These are phyloP conservation scores for Scolanthus callimorphus DNA, from an alignment of 92 coral and sea anemone genomes.

Conservation along the genomic window DNA sequence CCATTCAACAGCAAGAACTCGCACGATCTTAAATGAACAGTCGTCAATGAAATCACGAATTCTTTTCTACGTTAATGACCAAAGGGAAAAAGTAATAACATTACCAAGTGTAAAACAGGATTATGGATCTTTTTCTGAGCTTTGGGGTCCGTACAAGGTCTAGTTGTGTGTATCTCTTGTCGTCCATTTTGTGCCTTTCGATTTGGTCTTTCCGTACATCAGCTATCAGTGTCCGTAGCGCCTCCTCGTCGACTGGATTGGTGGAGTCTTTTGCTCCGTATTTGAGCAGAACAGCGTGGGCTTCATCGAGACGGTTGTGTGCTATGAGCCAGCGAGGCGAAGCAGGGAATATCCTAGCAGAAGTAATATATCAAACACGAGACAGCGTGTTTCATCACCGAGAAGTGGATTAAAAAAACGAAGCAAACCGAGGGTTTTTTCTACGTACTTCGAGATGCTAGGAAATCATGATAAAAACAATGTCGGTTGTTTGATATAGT, in stretches of 20 bases:
- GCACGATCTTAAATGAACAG: too few species aligned
- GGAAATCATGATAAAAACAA: too few species aligned
- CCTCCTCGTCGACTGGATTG: constrained; percentile 26
- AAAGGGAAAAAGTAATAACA: too few species aligned
- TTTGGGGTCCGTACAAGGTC: constrained; percentile 49
- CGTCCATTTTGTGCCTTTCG: constrained; percentile 9
- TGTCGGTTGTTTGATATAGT: too few species aligned
- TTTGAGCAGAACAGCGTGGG: constrained; percentile 29
- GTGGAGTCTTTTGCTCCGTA: constrained; percentile 31
- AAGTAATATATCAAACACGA: too few species aligned
- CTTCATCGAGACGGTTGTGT: constrained; percentile 50
- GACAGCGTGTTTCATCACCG: too few species aligned
- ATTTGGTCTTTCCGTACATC: constrained; percentile 37
- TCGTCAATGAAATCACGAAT: too few species aligned
- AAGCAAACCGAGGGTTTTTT: too few species aligned
- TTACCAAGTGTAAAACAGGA: constrained; percentile 42
- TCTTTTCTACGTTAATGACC: too few species aligned
- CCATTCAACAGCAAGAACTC: too few species aligned
- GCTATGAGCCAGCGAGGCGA: constrained; percentile 59
- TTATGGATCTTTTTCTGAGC: constrained; percentile 38
- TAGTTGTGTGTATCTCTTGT: constrained; percentile 28
- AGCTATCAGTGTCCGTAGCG: constrained; percentile 14
- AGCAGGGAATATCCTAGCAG: constrained; percentile 33
- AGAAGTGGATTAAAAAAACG: too few species aligned
- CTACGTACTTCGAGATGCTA: too few species aligned